These are phyloP conservation scores for Riptortus pedestris DNA, from an alignment of 1,140 invertebrate genomes.

Conservation along the genomic window DNA sequence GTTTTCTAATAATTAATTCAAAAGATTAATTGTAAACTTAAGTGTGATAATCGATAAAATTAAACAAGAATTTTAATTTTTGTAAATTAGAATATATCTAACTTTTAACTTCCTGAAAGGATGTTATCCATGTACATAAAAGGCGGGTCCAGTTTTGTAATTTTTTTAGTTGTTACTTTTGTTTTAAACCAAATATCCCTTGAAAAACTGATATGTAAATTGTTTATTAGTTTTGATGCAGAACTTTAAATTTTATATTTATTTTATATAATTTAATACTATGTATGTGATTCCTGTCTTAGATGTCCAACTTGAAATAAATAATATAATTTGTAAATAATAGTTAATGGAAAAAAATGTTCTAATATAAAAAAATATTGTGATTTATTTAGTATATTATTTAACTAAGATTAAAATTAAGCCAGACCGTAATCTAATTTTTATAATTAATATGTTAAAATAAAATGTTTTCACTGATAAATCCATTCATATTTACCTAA, in stretches of 20 bases:
- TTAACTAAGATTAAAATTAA: background rate
- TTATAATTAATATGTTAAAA: constrained; percentile 1
- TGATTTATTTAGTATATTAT: constrained; percentile 8
- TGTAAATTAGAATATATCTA: no score
- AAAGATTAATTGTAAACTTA: no score
- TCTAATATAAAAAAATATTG: background rate
- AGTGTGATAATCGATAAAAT: no score
- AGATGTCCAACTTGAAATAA: background rate
- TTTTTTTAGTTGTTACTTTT: no score
- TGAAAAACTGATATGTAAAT: background rate
- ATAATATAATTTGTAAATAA: background rate
- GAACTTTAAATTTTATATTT: constrained; percentile 2
- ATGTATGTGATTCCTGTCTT: background rate
- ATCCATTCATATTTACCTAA: background rate
- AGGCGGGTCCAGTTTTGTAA: no score
- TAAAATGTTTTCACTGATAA: background rate
- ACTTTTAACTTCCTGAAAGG: no score
- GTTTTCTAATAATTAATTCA: no score
- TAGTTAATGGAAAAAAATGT: background rate
- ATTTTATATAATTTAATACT: background rate
- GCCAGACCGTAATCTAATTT: constrained; percentile 4
- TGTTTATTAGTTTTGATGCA: background rate
- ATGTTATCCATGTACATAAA: no score
- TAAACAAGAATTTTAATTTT: no score
- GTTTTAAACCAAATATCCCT: no score